Evolutionary conservation across 2,888 invertebrate genomes (phyloP).

Genomic region (Nomada ferruginata): DNA sequence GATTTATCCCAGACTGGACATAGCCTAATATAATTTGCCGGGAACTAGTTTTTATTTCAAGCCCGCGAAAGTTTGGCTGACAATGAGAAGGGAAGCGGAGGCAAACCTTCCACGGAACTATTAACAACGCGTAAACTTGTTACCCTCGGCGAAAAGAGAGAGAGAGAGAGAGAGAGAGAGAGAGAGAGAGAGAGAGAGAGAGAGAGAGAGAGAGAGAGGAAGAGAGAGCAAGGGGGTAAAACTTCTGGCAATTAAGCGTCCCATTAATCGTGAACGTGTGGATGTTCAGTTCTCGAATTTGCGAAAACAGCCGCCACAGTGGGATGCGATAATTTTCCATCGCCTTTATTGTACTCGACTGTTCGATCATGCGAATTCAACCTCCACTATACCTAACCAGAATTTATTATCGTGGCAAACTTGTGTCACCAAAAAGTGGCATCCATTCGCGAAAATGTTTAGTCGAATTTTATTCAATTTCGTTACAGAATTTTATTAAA

Average conservation of each 20-base stretch:
- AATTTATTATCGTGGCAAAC: not conserved
- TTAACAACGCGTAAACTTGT: constrained; percentile 30
- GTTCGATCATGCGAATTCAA: not conserved
- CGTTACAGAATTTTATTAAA: not conserved
- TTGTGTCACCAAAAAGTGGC: no score
- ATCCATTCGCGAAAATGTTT: no score
- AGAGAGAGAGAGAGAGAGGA: not conserved
- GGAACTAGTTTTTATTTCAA: constrained; percentile 3
- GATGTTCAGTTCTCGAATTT: constrained; percentile 19
- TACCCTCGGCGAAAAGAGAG: not conserved
- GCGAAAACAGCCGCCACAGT: constrained; percentile 24
- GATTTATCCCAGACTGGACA: not conserved
- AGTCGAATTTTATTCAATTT: no score
- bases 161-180: not conserved
- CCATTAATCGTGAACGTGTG: constrained; percentile 24
- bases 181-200: not conserved
- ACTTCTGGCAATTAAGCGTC: constrained; percentile 34
- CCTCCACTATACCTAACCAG: not conserved
- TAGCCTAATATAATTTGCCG: not conserved
- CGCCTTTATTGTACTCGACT: constrained; percentile 1
- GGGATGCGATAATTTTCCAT: constrained; percentile 34
- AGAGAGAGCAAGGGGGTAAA: not conserved
- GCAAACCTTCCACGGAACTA: constrained; percentile 6
- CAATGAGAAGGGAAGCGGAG: not conserved
- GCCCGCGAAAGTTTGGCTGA: not conserved